These are phyloP conservation scores for Ellobium chinense DNA, from an alignment of 2,888 invertebrate genomes.

Conservation along the genomic window DNA sequence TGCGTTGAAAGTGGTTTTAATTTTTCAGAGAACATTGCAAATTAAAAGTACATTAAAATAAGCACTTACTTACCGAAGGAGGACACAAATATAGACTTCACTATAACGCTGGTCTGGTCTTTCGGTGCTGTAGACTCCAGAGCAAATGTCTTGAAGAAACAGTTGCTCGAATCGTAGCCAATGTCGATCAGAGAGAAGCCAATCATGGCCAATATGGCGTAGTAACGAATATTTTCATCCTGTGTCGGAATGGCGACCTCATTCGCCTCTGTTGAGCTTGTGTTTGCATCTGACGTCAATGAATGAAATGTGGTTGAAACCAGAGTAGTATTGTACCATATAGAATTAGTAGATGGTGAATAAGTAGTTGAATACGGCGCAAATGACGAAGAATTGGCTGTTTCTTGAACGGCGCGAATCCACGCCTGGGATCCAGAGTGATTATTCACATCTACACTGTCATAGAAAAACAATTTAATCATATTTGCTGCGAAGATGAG, in stretches of 20 bases:
- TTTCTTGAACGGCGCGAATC: too few species aligned
- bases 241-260: neutral
- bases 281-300: neutral
- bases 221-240: constrained; percentile 9
- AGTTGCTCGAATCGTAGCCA: constrained; percentile 32
- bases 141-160: constrained; percentile 29
- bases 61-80: constrained; percentile 43
- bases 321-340: neutral
- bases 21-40: too few species aligned
- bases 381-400: too few species aligned
- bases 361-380: too few species aligned
- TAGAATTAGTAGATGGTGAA: neutral
- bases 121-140: constrained; percentile 13
- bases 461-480: too few species aligned
- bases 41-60: too few species aligned
- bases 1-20: too few species aligned
- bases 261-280: neutral
- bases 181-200: constrained; percentile 29
- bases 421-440: too few species aligned
- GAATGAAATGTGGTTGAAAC: too few species aligned
- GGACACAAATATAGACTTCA: constrained; percentile 22
- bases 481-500: too few species aligned
- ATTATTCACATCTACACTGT: too few species aligned
- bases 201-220: constrained; percentile 27
- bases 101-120: constrained; percentile 22